A percentile compares a stretch with the other conserved stretches of the same genome.
phyloP scores from a whole-genome alignment of 2,113 vertebrate species.

The Narcine bancroftii region DNA sequence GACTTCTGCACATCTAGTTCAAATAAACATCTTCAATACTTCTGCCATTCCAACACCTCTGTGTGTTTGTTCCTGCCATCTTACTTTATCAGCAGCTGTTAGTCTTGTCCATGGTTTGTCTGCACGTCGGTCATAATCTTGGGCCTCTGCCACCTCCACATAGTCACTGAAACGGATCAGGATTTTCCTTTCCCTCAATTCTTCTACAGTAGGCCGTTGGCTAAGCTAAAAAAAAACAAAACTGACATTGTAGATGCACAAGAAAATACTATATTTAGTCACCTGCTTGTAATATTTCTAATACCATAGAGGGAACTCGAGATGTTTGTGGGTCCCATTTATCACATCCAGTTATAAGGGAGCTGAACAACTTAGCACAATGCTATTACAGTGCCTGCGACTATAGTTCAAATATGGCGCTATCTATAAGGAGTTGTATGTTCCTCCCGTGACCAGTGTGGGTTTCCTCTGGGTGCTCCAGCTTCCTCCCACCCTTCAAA shows the following conservation, averaged over 20 bases:
- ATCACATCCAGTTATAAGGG: too few species aligned
- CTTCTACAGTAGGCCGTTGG: constrained; percentile 93
- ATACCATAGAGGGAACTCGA: background rate
- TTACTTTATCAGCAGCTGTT: constrained; percentile 92
- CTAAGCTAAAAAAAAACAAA: constrained; percentile 66
- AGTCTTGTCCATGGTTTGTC: constrained; percentile 97
- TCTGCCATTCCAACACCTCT: background rate
- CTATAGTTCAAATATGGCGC: too few species aligned
- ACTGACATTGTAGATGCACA: background rate
- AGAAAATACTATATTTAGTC: background rate
- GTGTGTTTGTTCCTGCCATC: constrained; percentile 37
- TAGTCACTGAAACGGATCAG: constrained; percentile 97
- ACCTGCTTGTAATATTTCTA: background rate
- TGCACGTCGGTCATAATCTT: constrained; percentile 89
- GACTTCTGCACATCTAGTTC: background rate
- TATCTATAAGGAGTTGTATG: too few species aligned
- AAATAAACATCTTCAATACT: background rate
- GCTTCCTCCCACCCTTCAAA: too few species aligned
- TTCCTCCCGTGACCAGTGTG: too few species aligned
- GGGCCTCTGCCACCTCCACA: constrained; percentile 90
- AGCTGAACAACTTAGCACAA: too few species aligned
- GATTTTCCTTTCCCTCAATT: constrained; percentile 89
- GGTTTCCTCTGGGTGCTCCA: too few species aligned
- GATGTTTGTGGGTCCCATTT: background rate
- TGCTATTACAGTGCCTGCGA: too few species aligned